phyloP scores from a whole-genome alignment of 2,113 vertebrate species.

The Piaya cayana region DNA sequence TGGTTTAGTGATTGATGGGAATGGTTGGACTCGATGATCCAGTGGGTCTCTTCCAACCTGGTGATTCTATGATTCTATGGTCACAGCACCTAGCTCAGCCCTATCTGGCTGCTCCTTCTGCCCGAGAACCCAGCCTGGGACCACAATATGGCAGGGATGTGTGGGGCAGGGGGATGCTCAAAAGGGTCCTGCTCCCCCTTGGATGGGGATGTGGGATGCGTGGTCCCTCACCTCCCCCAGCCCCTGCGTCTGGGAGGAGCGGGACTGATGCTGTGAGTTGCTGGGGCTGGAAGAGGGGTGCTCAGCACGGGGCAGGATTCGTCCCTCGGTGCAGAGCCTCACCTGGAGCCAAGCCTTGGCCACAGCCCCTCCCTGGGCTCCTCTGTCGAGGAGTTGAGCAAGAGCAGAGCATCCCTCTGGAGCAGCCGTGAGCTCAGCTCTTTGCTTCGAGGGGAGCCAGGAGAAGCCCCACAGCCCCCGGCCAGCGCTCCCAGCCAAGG shows the following conservation, averaged over 20 bases:
- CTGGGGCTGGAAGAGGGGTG: background rate
- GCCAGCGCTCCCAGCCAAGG: background rate
- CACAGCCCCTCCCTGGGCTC: rapidly evolving
- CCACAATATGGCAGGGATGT: rapidly evolving
- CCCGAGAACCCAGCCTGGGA: no score
- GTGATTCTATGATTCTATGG: no score
- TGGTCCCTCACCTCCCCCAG: background rate
- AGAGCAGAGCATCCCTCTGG: background rate
- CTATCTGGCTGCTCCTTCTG: background rate
- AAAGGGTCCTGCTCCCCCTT: rapidly evolving
- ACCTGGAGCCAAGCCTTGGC: background rate
- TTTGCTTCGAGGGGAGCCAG: background rate
- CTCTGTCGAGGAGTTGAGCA: background rate
- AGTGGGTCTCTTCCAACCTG: no score
- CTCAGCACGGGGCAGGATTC: background rate
- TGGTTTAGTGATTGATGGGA: no score
- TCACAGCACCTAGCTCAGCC: background rate
- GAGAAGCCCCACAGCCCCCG: background rate
- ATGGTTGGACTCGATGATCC: no score
- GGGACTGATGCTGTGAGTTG: no score
- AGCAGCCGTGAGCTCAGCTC: background rate
- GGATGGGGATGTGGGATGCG: background rate
- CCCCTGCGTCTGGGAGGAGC: background rate
- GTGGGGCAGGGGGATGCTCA: background rate
- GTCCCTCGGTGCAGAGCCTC: background rate